A percentile compares a stretch with the other conserved stretches of the same genome.
Conservation (phyloP, 2,888 invertebrate species). For the Orchesella flavescens region DNA sequence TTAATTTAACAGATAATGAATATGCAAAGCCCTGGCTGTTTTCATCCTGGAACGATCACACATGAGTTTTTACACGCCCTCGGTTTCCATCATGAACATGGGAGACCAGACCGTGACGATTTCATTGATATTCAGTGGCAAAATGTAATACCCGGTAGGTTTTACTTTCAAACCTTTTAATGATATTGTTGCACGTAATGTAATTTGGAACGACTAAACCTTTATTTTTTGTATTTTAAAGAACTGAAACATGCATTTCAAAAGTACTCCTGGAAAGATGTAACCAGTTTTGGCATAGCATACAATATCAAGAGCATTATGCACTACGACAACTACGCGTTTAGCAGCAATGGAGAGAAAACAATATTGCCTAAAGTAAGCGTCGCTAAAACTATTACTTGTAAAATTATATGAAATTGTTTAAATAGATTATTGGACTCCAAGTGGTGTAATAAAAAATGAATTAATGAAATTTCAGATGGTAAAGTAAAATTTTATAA, state of each 20-base stretch:
- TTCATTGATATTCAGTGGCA: slow-evolving; percentile 49
- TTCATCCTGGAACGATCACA: slow-evolving; percentile 21
- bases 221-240: neutral
- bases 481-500: too few relatives aligned
- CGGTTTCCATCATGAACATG: slow-evolving; percentile 61
- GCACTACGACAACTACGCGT: slow-evolving; percentile 48
- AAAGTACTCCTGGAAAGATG: slow-evolving; percentile 1
- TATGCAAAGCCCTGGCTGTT: slow-evolving; percentile 45
- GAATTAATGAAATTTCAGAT: too few relatives aligned
- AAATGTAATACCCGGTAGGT: slow-evolving; percentile 44
- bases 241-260: slow-evolving; percentile 33
- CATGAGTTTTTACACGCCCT: slow-evolving; percentile 37
- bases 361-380: slow-evolving; percentile 52
- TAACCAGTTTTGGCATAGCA: slow-evolving; percentile 36
- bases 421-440: too few relatives aligned
- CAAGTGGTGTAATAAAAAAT: too few relatives aligned
- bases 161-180: neutral
- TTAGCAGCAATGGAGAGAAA: slow-evolving; percentile 51
- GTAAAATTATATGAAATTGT: neutral
- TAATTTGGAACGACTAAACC: too few relatives aligned
- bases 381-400: neutral
- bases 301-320: slow-evolving; percentile 55
- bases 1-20: slow-evolving; percentile 33
- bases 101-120: slow-evolving; percentile 54
- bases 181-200: too few relatives aligned